Evolutionary conservation across 2,888 invertebrate species (phyloP).

Genomic region (Drosophila hamatofila): DNA sequence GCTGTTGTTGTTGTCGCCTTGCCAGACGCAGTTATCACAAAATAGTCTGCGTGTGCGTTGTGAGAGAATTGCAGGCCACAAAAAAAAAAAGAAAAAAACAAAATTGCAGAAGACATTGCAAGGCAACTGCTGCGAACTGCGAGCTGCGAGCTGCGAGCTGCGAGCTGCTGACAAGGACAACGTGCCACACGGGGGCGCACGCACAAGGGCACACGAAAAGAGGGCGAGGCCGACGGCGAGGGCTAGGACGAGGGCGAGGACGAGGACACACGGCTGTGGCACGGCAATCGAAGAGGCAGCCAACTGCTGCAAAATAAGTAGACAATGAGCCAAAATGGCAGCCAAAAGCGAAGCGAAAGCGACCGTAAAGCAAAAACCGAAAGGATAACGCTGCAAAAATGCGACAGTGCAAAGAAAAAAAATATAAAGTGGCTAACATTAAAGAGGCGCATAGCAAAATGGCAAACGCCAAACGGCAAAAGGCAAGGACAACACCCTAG

Average conservation of each 20-base stretch:
- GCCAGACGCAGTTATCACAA: conserved; percentile 37
- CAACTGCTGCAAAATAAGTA: conserved; percentile 70
- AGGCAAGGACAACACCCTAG: conserved; percentile 42
- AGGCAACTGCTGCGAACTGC: conserved; percentile 35
- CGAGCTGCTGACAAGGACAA: conserved; percentile 58
- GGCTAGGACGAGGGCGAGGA: conserved; percentile 18
- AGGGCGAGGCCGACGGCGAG: conserved; percentile 7
- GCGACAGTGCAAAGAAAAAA: conserved; percentile 31
- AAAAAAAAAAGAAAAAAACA: conserved; percentile 31
- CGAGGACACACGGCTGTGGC: conserved; percentile 28
- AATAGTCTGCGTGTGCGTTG: conserved; percentile 31
- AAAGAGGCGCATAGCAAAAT: conserved; percentile 43
- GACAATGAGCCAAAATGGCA: conserved; percentile 76
- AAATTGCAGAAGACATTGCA: conserved; percentile 63
- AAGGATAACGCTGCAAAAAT: conserved; percentile 54
- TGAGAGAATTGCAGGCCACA: conserved; percentile 57
- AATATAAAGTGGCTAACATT: conserved; percentile 41
- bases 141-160: conserved; percentile 32
- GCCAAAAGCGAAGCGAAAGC: conserved; percentile 55
- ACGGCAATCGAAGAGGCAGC: conserved; percentile 56
- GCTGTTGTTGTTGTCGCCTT: conserved; percentile 35
- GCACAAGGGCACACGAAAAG: conserved; percentile 24
- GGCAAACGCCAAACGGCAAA: conserved; percentile 28
- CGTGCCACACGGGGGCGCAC: conserved; percentile 32
- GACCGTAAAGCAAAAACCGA: conserved; percentile 51